Evolutionary conservation across 2,113 vertebrate species (phyloP).

Genomic region (Opisthocomus hoazin): DNA sequence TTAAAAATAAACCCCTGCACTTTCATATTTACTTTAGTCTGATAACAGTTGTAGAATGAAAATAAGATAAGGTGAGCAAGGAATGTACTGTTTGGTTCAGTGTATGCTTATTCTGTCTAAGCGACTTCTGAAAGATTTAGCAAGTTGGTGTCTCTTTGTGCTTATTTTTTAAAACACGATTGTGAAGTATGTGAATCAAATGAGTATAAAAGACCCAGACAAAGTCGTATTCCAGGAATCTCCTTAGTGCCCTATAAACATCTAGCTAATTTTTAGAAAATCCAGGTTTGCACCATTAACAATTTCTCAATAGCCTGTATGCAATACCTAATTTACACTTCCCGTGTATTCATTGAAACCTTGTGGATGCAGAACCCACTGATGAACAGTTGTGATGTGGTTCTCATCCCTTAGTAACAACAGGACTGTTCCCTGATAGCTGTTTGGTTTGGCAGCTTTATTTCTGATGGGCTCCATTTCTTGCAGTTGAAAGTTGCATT

Average conservation of each 20-base stretch:
- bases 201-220: background rate
- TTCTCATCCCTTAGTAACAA: background rate
- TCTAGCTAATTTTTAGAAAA: background rate
- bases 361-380: background rate
- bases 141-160: background rate
- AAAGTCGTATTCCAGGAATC: background rate
- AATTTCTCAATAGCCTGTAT: background rate
- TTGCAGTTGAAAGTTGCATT: background rate
- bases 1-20: background rate
- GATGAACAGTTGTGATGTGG: background rate
- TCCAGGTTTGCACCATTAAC: background rate
- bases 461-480: background rate
- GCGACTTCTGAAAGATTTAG: background rate
- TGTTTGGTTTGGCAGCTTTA: background rate
- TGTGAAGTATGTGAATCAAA: background rate
- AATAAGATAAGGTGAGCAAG: background rate
- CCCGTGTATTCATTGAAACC: background rate
- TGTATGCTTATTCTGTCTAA: background rate
- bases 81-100: background rate
- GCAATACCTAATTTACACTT: background rate
- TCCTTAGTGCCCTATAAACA: background rate
- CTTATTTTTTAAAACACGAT: background rate
- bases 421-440: background rate
- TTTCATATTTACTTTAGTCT: background rate
- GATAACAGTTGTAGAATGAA: background rate